A percentile compares a stretch with the other conserved stretches of the same genome.
These are phyloP conservation scores for Bombus huntii DNA, from an alignment of 1,140 invertebrate genomes.

Conservation along the genomic window DNA sequence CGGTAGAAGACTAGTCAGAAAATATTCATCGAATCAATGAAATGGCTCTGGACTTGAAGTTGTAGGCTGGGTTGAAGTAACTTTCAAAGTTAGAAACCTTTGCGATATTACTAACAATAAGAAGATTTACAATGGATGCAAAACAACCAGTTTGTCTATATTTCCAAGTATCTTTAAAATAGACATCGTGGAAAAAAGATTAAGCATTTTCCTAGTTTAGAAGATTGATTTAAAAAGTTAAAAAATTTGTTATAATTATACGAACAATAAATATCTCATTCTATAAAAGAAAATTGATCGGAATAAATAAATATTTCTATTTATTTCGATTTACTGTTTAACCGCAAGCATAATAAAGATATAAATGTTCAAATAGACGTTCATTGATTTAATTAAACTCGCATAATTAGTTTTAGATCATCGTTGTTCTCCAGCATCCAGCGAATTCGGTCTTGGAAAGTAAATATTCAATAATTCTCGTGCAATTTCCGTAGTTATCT, in stretches of 20 bases:
- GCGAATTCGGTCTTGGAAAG: background rate
- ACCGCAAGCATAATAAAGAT: background rate
- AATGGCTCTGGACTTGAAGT: background rate
- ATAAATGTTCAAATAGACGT: background rate
- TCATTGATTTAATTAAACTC: background rate
- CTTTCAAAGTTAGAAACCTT: background rate
- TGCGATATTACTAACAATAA: background rate
- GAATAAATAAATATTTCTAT: background rate
- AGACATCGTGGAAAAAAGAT: background rate
- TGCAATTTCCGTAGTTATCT: background rate
- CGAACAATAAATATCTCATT: background rate
- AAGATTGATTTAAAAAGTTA: background rate
- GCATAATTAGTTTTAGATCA: background rate
- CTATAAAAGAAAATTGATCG: background rate
- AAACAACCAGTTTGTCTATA: background rate
- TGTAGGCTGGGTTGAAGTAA: background rate
- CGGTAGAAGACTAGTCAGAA: background rate
- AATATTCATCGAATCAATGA: constrained; percentile 9
- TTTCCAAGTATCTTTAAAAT: background rate
- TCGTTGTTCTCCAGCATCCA: background rate
- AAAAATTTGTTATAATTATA: background rate
- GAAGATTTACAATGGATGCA: background rate
- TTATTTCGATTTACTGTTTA: background rate
- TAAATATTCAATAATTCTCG: background rate
- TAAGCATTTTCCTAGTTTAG: background rate